Evolutionary conservation across 2,113 vertebrate species (phyloP).

Genomic region (Tetrax tetrax): DNA sequence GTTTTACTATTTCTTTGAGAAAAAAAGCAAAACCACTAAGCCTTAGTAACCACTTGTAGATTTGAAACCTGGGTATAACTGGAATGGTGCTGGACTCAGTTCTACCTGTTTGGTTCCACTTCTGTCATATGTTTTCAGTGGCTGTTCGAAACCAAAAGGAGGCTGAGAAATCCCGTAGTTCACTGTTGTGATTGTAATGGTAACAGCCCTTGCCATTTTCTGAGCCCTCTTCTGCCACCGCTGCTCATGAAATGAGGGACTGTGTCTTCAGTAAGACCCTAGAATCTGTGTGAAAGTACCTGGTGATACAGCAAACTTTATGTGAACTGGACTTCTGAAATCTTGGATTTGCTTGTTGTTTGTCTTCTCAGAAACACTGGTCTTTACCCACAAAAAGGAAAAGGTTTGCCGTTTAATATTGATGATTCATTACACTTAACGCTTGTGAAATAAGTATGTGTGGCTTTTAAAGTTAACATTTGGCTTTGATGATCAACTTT

Average conservation of each 20-base stretch:
- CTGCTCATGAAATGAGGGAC: background rate
- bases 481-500: background rate
- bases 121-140: fast-evolving
- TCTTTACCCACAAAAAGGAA: background rate
- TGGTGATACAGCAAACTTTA: background rate
- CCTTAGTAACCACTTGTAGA: background rate
- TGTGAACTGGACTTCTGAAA: background rate
- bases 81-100: background rate
- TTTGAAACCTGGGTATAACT: background rate
- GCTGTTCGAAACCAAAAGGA: background rate
- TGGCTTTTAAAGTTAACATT: background rate
- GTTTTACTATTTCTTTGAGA: background rate
- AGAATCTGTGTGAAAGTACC: background rate
- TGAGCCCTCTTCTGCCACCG: fast-evolving
- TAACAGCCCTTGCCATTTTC: background rate
- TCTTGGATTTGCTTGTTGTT: background rate
- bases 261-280: background rate
- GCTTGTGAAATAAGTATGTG: background rate
- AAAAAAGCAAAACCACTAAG: background rate
- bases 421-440: background rate
- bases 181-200: background rate
- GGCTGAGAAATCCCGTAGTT: background rate
- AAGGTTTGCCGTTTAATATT: background rate
- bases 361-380: background rate
- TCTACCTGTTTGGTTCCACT: background rate